These are phyloP conservation scores for Hoplodrina blanda DNA, from an alignment of 2,888 invertebrate species.

Conservation along the genomic window DNA sequence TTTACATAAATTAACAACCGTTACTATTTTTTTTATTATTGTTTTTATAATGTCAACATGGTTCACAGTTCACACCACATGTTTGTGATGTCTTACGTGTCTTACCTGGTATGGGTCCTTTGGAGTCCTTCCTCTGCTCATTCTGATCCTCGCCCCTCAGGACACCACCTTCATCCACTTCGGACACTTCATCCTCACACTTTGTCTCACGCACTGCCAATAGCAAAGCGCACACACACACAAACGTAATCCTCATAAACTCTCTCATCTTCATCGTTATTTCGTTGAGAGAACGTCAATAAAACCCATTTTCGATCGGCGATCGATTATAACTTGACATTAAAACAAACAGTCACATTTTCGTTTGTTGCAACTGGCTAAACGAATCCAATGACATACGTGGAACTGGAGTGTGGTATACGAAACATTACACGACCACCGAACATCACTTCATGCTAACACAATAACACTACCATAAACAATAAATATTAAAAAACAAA, in stretches of 20 bases:
- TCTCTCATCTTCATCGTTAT: slow-evolving; percentile 85
- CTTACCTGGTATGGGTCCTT: slow-evolving; percentile 80
- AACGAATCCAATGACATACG: slow-evolving; percentile 74
- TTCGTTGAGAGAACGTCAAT: slow-evolving; percentile 72
- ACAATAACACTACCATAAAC: slow-evolving; percentile 54
- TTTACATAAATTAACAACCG: slow-evolving; percentile 63
- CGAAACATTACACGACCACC: slow-evolving; percentile 66
- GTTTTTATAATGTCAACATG: slow-evolving; percentile 45
- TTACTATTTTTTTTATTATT: slow-evolving; percentile 41
- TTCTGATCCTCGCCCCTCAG: slow-evolving; percentile 67
- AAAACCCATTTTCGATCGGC: slow-evolving; percentile 79
- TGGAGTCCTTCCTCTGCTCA: slow-evolving; percentile 80
- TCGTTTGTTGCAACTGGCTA: slow-evolving; percentile 77
- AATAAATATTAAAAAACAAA: slow-evolving; percentile 47
- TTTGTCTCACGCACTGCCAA: slow-evolving; percentile 77
- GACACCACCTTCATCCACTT: slow-evolving; percentile 62
- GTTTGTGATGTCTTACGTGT: slow-evolving; percentile 30
- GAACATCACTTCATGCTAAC: slow-evolving; percentile 62
- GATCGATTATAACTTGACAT: slow-evolving; percentile 68
- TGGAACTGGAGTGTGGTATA: slow-evolving; percentile 60
- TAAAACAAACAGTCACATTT: slow-evolving; percentile 86
- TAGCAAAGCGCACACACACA: slow-evolving; percentile 81
- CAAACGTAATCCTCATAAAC: slow-evolving; percentile 82
- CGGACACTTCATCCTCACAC: slow-evolving; percentile 78
- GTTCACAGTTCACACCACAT: slow-evolving; percentile 25